Evolutionary conservation across 1,140 invertebrate genomes (phyloP).

Genomic region (Chironomus striatipennis): DNA sequence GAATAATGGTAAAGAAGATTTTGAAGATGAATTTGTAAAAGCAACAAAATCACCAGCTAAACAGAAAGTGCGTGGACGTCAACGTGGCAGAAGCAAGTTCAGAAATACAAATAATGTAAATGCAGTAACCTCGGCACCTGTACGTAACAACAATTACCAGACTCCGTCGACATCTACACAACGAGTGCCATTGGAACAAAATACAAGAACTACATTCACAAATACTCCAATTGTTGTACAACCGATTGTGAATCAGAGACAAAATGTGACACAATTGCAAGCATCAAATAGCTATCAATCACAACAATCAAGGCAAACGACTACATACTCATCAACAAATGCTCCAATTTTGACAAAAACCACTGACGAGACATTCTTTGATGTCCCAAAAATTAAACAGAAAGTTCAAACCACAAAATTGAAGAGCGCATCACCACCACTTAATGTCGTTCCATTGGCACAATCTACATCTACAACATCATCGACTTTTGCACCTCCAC

Average conservation of each 20-base stretch:
- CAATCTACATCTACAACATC: background rate
- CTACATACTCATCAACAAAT: background rate
- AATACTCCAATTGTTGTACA: conserved; percentile 15
- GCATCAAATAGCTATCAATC: background rate
- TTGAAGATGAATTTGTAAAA: conserved; percentile 38
- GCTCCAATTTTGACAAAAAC: background rate
- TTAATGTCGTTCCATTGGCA: background rate
- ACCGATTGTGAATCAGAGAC: background rate
- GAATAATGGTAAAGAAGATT: conserved; percentile 43
- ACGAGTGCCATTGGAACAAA: background rate
- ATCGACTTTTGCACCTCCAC: background rate
- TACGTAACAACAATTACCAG: background rate
- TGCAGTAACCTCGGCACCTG: conserved; percentile 10
- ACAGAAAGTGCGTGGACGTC: background rate
- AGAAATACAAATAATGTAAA: background rate
- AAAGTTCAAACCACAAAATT: background rate
- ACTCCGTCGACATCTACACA: background rate
- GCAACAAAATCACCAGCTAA: conserved; percentile 24
- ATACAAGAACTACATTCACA: background rate
- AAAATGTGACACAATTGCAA: conserved; percentile 15
- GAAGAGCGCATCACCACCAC: background rate
- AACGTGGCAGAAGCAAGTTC: conserved; percentile 8
- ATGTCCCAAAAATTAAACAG: background rate
- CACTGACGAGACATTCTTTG: background rate
- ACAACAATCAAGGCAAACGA: background rate